Conservation (phyloP, 2,888 invertebrate species). For the Agrenia bidenticulata region DNA sequence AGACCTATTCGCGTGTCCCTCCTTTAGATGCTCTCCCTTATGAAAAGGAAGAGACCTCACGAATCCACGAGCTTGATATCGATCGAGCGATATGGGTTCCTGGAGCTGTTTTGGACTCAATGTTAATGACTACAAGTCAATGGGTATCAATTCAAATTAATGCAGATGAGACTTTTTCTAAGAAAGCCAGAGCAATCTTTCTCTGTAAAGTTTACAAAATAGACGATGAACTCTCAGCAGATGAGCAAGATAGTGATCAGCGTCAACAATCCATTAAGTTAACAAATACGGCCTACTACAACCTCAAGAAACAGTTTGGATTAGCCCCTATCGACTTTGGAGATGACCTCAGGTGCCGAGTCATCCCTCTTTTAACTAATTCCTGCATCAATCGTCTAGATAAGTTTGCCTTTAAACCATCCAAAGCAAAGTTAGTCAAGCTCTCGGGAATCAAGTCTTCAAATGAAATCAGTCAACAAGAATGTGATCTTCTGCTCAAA, state of each 20-base stretch:
- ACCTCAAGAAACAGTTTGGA: constrained; percentile 16
- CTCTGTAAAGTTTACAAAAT: constrained; percentile 7
- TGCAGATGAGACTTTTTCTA: not conserved
- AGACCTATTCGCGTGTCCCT: not conserved
- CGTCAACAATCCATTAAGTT: constrained; percentile 16
- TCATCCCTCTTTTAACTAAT: constrained; percentile 6
- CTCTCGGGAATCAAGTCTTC: constrained; percentile 10
- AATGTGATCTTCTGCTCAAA: constrained; percentile 8
- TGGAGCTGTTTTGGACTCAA: not conserved
- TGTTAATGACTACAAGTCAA: not conserved
- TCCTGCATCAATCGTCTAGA: not conserved
- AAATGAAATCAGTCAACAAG: not conserved
- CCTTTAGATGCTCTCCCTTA: not conserved
- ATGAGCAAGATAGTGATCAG: not conserved
- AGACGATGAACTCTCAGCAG: not conserved
- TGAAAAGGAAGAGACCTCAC: too few relatives aligned
- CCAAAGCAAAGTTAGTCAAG: constrained; percentile 15
- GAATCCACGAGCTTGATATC: not conserved
- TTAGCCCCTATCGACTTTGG: not conserved
- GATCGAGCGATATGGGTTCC: constrained; percentile 21
- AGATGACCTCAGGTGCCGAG: not conserved
- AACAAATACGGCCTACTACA: constrained; percentile 16
- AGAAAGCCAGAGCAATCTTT: not conserved
- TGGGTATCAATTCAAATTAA: constrained; percentile 8
- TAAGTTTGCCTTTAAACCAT: not conserved